A percentile compares a stretch with the other conserved stretches of the same genome.
phyloP scores from a whole-genome alignment of 2,888 invertebrate genomes.

The Corbicula japonica region DNA sequence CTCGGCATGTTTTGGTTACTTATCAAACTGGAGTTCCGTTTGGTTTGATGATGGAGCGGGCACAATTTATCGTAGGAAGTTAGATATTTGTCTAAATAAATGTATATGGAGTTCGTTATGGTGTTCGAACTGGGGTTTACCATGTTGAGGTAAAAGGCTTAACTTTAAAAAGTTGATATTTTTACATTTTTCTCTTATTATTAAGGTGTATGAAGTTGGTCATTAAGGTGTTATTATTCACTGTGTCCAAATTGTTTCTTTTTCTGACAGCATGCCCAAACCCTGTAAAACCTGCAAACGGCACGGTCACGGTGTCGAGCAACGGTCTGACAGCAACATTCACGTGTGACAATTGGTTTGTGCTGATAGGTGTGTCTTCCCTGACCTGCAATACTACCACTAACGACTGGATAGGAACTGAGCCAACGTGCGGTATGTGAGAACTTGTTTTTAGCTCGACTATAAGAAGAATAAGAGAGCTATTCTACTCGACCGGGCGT shows the following conservation, averaged over 20 bases:
- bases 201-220: neutral
- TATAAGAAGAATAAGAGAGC: neutral
- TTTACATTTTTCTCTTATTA: neutral
- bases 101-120: neutral
- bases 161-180: neutral
- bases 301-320: slow-evolving; percentile 18
- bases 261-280: slow-evolving; percentile 37
- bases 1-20: neutral
- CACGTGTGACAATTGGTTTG: slow-evolving; percentile 39
- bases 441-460: neutral
- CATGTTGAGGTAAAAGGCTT: neutral
- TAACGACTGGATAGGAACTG: slow-evolving; percentile 40
- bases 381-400: slow-evolving; percentile 30
- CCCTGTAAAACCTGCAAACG: slow-evolving; percentile 13
- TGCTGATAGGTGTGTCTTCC: slow-evolving; percentile 35
- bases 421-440: slow-evolving; percentile 44
- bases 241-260: neutral
- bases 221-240: neutral
- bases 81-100: neutral
- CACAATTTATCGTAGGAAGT: neutral
- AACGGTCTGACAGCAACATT: slow-evolving; percentile 43
- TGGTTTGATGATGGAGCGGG: neutral
- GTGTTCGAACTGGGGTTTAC: neutral
- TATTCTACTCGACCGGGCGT: neutral
- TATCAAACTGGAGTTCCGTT: neutral